Base-by-base conservation (phyloP, 1,140 invertebrate species). In the Drosophila micromelanica region DNA sequence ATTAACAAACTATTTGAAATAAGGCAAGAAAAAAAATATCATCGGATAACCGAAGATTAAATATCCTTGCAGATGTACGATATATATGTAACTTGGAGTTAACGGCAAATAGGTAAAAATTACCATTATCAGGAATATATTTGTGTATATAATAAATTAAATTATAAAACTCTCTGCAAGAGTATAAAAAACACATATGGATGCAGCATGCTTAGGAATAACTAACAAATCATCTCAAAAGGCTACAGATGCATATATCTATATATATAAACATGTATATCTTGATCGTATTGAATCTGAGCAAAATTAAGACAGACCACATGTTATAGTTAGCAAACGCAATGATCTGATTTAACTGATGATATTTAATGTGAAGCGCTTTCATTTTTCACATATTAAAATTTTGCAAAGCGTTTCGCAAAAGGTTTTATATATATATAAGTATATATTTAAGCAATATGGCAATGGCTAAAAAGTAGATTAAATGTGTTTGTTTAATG, bases 261-360 rank as follows among this genome's bases (percentile, higher is more conserved):
- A 54, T 20, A 13, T 57, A 62, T 23, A 12, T 49, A 40, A 27
- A n/a, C 7, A 35, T 35, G 6, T 35, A 9, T 35, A 35, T 35
- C 8, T 35, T 35, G 32, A 35, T 43, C 32, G 17, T 43, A 63
- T 57, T 38, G 30, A 61, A 75, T 70, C 73, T 72, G 15, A 65
- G 69, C 81, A 85, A 87, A 85, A 85, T 85, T 85, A 85, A 85
- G 45, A 87, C 81, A 86, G 35, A 40, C 60, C 78, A 75, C 82
- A 78, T 78, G 65, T 71, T 59, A 35, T 70, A 76, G 61, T 35
- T 42, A 7, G 38, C 13, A n/a, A 11, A 15, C 7, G 12, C 11
- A 12, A 57, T 32, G 40, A 57, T 57, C 20, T 32, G 54, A 56
- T 43, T 9, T 1, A 57, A 15, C 13, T 17, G 23, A 43, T 54